phyloP scores from a whole-genome alignment of 2,797 vertebrate species.

The Lacerta agilis region DNA sequence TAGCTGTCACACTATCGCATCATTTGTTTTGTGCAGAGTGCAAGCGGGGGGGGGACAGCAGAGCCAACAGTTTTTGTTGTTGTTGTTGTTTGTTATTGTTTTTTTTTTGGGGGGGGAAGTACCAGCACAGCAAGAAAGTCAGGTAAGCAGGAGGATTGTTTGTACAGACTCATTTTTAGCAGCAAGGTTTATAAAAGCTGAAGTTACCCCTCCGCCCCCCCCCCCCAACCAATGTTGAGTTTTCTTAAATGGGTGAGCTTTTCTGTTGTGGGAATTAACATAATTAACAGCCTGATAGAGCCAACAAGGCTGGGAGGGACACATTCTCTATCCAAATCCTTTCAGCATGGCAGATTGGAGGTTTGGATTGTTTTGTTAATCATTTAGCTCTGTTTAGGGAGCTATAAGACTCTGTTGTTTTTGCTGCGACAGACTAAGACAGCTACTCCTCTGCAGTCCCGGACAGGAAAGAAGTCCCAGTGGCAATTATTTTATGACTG shows the following conservation, averaged over 20 bases:
- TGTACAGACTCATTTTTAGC: slow-evolving; percentile 71
- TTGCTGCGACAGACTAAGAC: too few relatives aligned
- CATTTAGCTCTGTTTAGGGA: too few relatives aligned
- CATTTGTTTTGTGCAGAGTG: slow-evolving; percentile 65
- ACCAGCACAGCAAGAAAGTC: slow-evolving; percentile 80
- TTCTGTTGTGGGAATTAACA: neutral
- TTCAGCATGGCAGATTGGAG: too few relatives aligned
- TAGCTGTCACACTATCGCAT: slow-evolving; percentile 59
- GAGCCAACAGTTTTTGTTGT: slow-evolving; percentile 75
- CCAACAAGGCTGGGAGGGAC: too few relatives aligned
- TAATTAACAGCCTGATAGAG: neutral
- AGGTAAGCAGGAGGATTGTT: slow-evolving; percentile 71
- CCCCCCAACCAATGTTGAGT: slow-evolving; percentile 52
- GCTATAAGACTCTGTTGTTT: too few relatives aligned
- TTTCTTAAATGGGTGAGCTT: slow-evolving; percentile 56
- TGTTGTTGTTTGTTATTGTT: too few relatives aligned
- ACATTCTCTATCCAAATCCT: too few relatives aligned
- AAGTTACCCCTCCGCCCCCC: slow-evolving; percentile 53
- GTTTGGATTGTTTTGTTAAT: too few relatives aligned
- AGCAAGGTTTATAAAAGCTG: slow-evolving; percentile 70
- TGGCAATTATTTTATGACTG: too few relatives aligned
- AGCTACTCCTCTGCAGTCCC: too few relatives aligned
- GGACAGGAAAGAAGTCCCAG: too few relatives aligned
- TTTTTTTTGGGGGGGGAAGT: too few relatives aligned
- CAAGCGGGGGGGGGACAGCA: slow-evolving; percentile 56